A percentile compares a stretch with the other conserved stretches of the same genome.
Conservation (phyloP, 2,888 invertebrate species). For the Conus canariensis region DNA sequence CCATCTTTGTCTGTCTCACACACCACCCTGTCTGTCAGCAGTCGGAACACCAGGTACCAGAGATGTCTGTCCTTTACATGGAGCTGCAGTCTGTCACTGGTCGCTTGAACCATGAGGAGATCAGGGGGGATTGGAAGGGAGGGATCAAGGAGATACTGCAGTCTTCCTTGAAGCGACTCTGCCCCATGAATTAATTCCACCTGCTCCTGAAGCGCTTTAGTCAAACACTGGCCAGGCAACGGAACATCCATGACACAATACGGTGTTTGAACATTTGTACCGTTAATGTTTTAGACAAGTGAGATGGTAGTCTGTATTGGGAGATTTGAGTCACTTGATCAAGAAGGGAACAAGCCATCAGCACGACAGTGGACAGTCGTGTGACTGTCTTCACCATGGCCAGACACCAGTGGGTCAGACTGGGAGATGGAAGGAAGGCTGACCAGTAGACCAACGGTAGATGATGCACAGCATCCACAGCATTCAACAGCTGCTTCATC, state of each 20-base stretch:
- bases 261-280: background rate
- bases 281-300: no score
- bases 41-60: conserved; percentile 15
- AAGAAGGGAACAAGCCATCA: background rate
- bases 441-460: background rate
- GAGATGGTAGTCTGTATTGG: background rate
- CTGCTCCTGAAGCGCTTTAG: background rate
- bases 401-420: background rate
- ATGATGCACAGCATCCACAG: background rate
- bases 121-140: background rate
- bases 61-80: background rate
- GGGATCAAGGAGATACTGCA: background rate
- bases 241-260: background rate
- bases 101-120: background rate
- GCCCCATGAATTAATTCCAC: background rate
- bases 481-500: background rate
- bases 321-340: background rate
- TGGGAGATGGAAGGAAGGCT: background rate
- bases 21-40: background rate
- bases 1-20: background rate
- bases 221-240: no score
- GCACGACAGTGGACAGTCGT: background rate
- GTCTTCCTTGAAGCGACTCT: background rate
- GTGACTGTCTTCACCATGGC: background rate
- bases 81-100: background rate